A percentile compares a stretch with the other conserved stretches of the same genome.
Evolutionary conservation across 64 coral and sea anemone species (phyloP).

Genomic region (Actinia equina): DNA sequence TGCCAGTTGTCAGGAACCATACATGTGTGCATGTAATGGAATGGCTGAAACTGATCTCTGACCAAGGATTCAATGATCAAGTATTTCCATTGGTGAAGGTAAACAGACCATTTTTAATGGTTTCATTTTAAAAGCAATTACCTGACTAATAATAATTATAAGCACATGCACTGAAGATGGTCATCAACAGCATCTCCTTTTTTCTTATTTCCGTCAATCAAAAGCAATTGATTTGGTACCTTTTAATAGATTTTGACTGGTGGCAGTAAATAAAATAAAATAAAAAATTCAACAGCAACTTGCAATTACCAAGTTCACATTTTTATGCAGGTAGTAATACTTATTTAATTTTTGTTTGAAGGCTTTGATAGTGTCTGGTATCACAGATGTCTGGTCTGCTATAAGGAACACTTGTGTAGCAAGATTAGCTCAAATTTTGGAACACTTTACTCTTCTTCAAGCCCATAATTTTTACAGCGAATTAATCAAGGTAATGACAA

Average conservation of each 20-base stretch:
- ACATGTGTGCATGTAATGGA: conserved; percentile 93
- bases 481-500: conserved; percentile 66
- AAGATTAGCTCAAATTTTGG: conserved; percentile 68
- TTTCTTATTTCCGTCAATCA: too few relatives aligned
- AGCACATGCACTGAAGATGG: too few relatives aligned
- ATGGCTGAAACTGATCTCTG: conserved; percentile 71
- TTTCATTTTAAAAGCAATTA: too few relatives aligned
- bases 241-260: too few relatives aligned
- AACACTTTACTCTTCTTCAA: conserved; percentile 69
- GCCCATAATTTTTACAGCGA: conserved; percentile 68
- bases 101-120: neutral
- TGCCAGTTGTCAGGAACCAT: conserved; percentile 98
- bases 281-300: too few relatives aligned
- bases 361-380: conserved; percentile 78
- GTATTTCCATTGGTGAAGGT: conserved; percentile 82
- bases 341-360: neutral
- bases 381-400: conserved; percentile 99
- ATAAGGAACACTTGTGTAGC: conserved; percentile 90
- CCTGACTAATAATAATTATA: too few relatives aligned
- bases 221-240: neutral
- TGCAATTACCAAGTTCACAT: too few relatives aligned
- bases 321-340: neutral
- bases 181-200: neutral
- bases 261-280: too few relatives aligned
- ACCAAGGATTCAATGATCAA: conserved; percentile 45